These are phyloP conservation scores for Hippocampus barbouri DNA, from an alignment of 2,113 vertebrate genomes.

Conservation along the genomic window DNA sequence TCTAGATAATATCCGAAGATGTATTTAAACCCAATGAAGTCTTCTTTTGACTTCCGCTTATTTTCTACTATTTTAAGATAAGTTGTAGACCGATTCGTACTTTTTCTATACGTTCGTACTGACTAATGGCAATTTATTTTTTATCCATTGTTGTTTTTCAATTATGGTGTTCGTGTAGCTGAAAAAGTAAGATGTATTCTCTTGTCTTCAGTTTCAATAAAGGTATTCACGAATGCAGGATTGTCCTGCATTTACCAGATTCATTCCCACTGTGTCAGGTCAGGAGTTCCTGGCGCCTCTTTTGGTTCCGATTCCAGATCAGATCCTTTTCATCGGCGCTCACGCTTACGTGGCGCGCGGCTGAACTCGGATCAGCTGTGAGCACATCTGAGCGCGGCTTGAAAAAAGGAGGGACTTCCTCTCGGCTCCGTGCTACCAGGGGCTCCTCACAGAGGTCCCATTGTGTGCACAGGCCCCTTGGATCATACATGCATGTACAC, in stretches of 20 bases:
- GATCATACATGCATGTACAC: constrained; percentile 60
- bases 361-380: constrained; percentile 15
- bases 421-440: constrained; percentile 62
- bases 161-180: constrained; percentile 24
- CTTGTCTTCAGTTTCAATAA: constrained; percentile 44
- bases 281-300: background rate
- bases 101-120: constrained; percentile 18
- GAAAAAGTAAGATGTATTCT: constrained; percentile 20
- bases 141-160: constrained; percentile 14
- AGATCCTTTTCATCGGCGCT: background rate
- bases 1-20: constrained; percentile 19
- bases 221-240: constrained; percentile 15
- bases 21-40: background rate
- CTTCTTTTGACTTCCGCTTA: background rate
- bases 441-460: constrained; percentile 71
- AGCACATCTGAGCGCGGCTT: constrained; percentile 1
- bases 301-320: constrained; percentile 2
- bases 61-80: constrained; percentile 26
- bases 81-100: constrained; percentile 16
- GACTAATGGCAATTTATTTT: constrained; percentile 54
- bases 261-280: background rate
- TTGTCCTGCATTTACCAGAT: background rate
- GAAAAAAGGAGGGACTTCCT: constrained; percentile 62
- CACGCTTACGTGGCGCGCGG: background rate
- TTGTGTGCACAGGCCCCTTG: constrained; percentile 65